phyloP scores from a whole-genome alignment of 1,140 invertebrate genomes.

The Oreohelix idahoensis region DNA sequence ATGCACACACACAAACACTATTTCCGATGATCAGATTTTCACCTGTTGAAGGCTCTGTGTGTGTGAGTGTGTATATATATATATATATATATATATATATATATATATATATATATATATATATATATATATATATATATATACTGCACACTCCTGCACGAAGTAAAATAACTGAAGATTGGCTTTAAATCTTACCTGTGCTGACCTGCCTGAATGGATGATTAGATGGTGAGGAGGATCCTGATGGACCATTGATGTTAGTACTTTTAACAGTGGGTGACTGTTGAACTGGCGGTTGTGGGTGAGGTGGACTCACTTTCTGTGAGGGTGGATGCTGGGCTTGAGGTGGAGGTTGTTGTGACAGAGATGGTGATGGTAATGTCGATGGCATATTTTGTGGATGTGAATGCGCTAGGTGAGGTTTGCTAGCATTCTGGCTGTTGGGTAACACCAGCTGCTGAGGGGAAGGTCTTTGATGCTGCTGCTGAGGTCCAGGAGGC shows the following conservation, averaged over 20 bases:
- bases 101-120: too few relatives aligned
- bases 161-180: too few relatives aligned
- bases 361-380: slow-evolving; percentile 4
- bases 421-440: background rate
- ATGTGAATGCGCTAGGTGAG: slow-evolving; percentile 1
- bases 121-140: too few relatives aligned
- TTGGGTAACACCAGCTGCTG: slow-evolving; percentile 22
- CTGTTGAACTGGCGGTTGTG: background rate
- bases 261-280: background rate
- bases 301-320: background rate
- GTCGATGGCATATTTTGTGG: background rate
- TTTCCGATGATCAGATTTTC: too few relatives aligned
- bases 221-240: background rate
- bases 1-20: too few relatives aligned
- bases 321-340: slow-evolving; percentile 4
- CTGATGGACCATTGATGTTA: slow-evolving; percentile 14
- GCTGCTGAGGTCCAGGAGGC: background rate
- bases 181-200: background rate
- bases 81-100: too few relatives aligned
- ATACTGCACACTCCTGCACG: too few relatives aligned
- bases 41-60: too few relatives aligned
- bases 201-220: background rate
- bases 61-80: too few relatives aligned
- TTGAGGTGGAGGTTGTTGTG: slow-evolving; percentile 7
- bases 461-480: background rate